Base-by-base conservation (phyloP, 1,140 invertebrate genomes). In the Drosophila willistoni region DNA sequence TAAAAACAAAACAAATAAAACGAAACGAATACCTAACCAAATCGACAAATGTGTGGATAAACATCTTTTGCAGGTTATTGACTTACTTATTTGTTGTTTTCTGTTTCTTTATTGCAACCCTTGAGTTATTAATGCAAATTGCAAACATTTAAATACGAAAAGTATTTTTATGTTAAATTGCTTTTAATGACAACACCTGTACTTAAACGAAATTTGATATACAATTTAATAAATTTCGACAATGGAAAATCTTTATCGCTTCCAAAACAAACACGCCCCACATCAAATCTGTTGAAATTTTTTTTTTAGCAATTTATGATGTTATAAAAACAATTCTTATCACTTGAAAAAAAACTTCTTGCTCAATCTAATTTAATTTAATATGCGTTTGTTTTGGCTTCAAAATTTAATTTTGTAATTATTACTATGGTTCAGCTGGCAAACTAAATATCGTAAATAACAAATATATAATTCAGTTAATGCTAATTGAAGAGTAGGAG, bases 401-500 rank as follows among this genome's bases (percentile, higher is more conserved):
- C 3, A 14, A 7, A 55, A 25, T 29, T n/a, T n/a, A n/a, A 14
- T 14, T 29, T 29, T 33, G n/a, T 56, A 39, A 59, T 59, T 59
- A 36, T 39, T 36, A 17, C 17, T 39, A 39, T 39, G 56, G 56
- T 59, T 34, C 34, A 59, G 54, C 17, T 34, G 33, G 17, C 7
- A 12, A 17, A 14, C 7, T 25, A 7, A 12, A 34, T 42, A 61
- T 61, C 33, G 41, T 34, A 47, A 44, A 19, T 33, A 29, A 44
- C 60, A 34, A 22, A 57, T 33, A 64, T 60, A 33, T 33, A 47
- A 44, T 54, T 72, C 36, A 61, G 60, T 70, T 70, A 70, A 70
- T 69, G 73, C 54, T 76, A 76, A 77, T 77, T 77, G 41, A 57
- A 19, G 3, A 36, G 19, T 29, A 47, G 61, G 29, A 29, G 6